Percentiles rank a stretch among this genome's conserved stretches.
Conservation (phyloP, 2,113 vertebrate species). For the Seriola rivoliana region DNA sequence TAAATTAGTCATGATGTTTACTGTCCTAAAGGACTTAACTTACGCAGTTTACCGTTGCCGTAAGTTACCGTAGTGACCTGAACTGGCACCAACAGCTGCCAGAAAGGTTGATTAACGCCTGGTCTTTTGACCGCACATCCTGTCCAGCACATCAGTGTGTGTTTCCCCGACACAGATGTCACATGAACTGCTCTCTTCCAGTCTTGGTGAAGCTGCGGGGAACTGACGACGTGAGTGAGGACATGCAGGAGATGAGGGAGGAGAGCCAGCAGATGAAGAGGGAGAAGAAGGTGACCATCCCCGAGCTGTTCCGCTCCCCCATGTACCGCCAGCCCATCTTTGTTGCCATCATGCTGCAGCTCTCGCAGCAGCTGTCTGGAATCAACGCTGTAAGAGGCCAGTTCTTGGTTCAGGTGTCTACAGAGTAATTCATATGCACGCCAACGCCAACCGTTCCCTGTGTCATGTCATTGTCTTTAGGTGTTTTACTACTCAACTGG, state of each 20-base stretch:
- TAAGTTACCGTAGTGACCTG: neutral
- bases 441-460: neutral
- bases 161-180: neutral
- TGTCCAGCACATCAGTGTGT: too few species aligned
- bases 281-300: constrained; percentile 95
- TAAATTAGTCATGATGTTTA: neutral
- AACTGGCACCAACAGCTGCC: neutral
- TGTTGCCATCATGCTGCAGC: constrained; percentile 92
- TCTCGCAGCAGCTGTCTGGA: constrained; percentile 96
- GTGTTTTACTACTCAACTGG: constrained; percentile 97
- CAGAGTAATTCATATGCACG: neutral
- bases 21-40: too few species aligned
- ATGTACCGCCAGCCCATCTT: constrained; percentile 93
- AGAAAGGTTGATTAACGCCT: neutral
- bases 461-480: constrained; percentile 72
- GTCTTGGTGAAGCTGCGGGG: constrained; percentile 94
- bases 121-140: neutral
- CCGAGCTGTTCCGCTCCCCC: constrained; percentile 91
- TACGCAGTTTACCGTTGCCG: too few species aligned
- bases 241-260: constrained; percentile 97
- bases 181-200: constrained; percentile 57
- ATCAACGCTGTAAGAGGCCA: constrained; percentile 81
- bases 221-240: constrained; percentile 88
- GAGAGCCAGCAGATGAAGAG: constrained; percentile 96
- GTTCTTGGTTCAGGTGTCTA: neutral